Base-by-base conservation (phyloP, 2,797 vertebrate species). In the Mareca penelope region DNA sequence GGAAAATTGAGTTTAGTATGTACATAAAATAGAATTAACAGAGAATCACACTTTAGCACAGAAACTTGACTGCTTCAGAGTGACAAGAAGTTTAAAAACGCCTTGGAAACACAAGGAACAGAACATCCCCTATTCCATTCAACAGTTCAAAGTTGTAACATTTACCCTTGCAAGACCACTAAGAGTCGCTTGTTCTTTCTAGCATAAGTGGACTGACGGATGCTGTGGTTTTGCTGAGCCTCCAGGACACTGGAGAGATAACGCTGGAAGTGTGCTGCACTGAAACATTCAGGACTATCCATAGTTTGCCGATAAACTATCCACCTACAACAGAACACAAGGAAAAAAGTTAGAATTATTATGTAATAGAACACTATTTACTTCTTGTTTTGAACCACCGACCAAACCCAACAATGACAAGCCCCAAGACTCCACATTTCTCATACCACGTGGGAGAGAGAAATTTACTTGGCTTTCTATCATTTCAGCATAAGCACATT, bases 91-190 rank as follows among this genome's bases (percentile, higher is more conserved):
- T 14, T 60, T 12, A 23, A 31, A 83, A 84, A 35, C 1, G 7
- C 28, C 31, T 65, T 19, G 23, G 22, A 77, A 70, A 48, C 0
- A 21, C 7, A 46, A 60, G 12, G 48, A 57, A 73, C 2, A 40
- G 33, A 69, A 88, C 79, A 57, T 19, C 46, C 26, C 24, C 73
- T 7, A 2, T 18, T 50, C 10, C 3, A 6, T 28, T 9, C 19
- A 59, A 37, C 1, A 48, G 1, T 6, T 31, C 7, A 6, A 9
- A 15, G 40, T 69, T 52, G 13, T 15, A 78, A 21, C 10, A 31
- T 97, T 98, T 97, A 99, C 99, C 99, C 99, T 88, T 99, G 98
- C 50, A 99, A 97, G 69, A 99, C 98, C 85, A 99, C 98, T 86
- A 99, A 91, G 88, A 99, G 97, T 84, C 98, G 98, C 67, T 73